These are phyloP conservation scores for Nomada hirtipes DNA, from an alignment of 2,888 invertebrate genomes.

Conservation along the genomic window DNA sequence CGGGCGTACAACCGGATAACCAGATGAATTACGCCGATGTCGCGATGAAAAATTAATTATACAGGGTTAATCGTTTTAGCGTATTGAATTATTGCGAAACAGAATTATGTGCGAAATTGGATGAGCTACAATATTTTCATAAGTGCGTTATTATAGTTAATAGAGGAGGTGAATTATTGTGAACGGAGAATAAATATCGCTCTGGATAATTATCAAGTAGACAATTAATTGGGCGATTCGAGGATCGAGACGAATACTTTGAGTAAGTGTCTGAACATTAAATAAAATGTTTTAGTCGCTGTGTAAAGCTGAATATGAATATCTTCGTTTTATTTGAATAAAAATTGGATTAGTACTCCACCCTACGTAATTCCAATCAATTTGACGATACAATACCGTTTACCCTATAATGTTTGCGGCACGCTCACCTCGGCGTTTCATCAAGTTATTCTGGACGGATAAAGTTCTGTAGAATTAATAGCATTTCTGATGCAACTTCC, in stretches of 20 bases:
- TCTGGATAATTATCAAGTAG: too few species aligned
- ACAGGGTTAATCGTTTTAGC: not conserved
- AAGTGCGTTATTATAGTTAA: not conserved
- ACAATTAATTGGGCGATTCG: too few species aligned
- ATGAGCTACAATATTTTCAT: not conserved
- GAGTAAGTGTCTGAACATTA: too few species aligned
- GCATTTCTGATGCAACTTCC: constrained; percentile 32
- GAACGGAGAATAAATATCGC: too few species aligned
- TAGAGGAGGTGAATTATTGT: too few species aligned
- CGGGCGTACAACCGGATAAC: not conserved
- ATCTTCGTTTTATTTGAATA: not conserved
- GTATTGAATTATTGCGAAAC: not conserved
- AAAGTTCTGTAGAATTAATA: constrained; percentile 28
- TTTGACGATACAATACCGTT: not conserved
- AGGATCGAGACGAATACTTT: too few species aligned
- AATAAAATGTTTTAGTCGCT: too few species aligned
- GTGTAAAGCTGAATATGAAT: not conserved
- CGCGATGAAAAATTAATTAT: constrained; percentile 20
- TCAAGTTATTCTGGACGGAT: constrained; percentile 12
- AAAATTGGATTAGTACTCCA: not conserved
- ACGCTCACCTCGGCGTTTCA: not conserved
- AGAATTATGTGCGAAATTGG: not conserved
- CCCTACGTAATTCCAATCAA: not conserved
- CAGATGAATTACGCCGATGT: not conserved
- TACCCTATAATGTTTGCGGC: not conserved